Evolutionary conservation across 2,113 vertebrate species (phyloP).

Genomic region (Fulmarus glacialis): DNA sequence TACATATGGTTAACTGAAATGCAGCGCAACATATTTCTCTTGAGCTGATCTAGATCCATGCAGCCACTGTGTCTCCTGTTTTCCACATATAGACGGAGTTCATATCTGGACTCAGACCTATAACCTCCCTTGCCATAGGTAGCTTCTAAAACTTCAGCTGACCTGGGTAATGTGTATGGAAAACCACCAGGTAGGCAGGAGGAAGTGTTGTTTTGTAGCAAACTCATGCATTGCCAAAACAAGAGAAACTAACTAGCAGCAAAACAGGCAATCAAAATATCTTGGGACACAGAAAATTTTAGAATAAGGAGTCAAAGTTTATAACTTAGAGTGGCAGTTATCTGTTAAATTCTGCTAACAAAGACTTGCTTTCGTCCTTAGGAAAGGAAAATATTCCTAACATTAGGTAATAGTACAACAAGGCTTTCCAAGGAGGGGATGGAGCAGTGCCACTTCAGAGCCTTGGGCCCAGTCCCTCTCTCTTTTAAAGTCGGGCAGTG

Average conservation of each 20-base stretch:
- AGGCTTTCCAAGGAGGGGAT: background rate
- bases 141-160: background rate
- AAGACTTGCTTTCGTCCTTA: background rate
- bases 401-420: background rate
- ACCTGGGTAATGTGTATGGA: background rate
- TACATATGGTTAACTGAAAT: background rate
- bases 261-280: background rate
- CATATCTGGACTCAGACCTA: background rate
- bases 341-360: background rate
- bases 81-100: background rate
- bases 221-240: background rate
- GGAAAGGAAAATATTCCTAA: background rate
- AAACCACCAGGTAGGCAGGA: background rate
- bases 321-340: background rate
- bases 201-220: background rate
- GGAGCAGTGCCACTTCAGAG: background rate
- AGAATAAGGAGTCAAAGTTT: background rate
- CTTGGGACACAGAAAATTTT: background rate
- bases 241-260: background rate
- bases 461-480: background rate
- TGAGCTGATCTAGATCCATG: background rate
- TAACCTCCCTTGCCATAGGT: background rate
- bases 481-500: background rate
- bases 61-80: background rate
- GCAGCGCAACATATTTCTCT: background rate